Conservation (phyloP, 2,797 vertebrate species). For the Acipenser transmontanus region DNA sequence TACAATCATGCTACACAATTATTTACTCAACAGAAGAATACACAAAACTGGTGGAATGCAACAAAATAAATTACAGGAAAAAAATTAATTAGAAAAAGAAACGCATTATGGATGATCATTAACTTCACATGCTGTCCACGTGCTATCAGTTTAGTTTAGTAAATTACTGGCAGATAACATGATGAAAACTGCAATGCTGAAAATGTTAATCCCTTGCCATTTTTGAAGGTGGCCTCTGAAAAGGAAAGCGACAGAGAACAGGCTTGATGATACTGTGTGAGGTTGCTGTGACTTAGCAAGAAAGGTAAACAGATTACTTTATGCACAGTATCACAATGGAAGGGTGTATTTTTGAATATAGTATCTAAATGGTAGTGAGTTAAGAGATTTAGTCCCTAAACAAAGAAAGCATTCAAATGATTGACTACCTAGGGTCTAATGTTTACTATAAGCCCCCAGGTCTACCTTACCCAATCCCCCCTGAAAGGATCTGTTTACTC, state of each 20-base stretch:
- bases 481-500: no score
- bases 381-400: conserved; percentile 5
- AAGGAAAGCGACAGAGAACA: conserved; percentile 10
- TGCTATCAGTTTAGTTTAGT: background rate
- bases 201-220: conserved; percentile 10
- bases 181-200: background rate
- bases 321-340: conserved; percentile 11
- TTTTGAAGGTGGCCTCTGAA: conserved; percentile 13
- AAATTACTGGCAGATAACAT: conserved; percentile 1
- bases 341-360: conserved; percentile 5
- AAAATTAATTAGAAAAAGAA: no score
- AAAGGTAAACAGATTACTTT: conserved; percentile 11
- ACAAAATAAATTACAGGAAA: no score
- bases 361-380: conserved; percentile 1
- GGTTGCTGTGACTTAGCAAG: background rate
- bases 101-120: no score
- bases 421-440: conserved; percentile 5
- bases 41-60: no score
- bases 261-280: conserved; percentile 8
- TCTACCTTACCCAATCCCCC: background rate
- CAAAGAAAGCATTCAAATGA: conserved; percentile 9
- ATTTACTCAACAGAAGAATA: no score
- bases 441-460: conserved; percentile 1
- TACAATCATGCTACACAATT: no score
- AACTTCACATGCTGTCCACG: no score